Evolutionary conservation across 1,140 invertebrate species (phyloP), one percentile per base, ranked within the genome.

Genomic region (Euwallacea fornicatus): DNA sequence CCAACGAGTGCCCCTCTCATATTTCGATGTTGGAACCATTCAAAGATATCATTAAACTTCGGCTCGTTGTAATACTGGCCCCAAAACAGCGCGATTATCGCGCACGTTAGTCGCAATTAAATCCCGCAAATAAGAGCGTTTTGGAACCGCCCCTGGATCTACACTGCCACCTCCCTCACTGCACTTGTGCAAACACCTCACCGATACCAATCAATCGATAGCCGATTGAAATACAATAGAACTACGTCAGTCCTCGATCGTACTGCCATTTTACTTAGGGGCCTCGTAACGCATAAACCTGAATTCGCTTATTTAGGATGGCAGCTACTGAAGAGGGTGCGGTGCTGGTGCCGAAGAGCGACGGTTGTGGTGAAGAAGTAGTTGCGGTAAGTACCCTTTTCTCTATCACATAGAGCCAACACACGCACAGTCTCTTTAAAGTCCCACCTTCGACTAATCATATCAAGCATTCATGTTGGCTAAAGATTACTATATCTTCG

Each of bases 401-500:
- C 50, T 13, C 2, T 33, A 33, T 42, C 10, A 42, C 42, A 11
- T 41, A 60, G 7, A 9, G n/a, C 8, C 7, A 64, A 47, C 46
- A 50, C 13, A 50, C 46, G 13, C 2, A 50, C 46, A 50, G 50
- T 21, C 65, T 66, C 65, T 66, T 66, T 21, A 58, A 8, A 66
- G n/a, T 55, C 21, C 54, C 16, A 56, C 53, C n/a, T 66, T 55
- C 54, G 46, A 50, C 46, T 66, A 33, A 66, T 58, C 11, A 11
- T 66, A 58, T 66, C 54, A 50, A 56, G 42, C 9, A 50, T 13
- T 50, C 13, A 9, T 56, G 21, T 66, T 66, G 65, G 54, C 53
- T 54, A 66, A 66, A 66, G 65, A 66, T 66, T 66, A 66, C 41
- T 66, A 11, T 66, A 66, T 66, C 65, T 66, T 66, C 42, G 56